Evolutionary conservation across 2,888 invertebrate genomes (phyloP).

Genomic region (Melanchra persicariae): DNA sequence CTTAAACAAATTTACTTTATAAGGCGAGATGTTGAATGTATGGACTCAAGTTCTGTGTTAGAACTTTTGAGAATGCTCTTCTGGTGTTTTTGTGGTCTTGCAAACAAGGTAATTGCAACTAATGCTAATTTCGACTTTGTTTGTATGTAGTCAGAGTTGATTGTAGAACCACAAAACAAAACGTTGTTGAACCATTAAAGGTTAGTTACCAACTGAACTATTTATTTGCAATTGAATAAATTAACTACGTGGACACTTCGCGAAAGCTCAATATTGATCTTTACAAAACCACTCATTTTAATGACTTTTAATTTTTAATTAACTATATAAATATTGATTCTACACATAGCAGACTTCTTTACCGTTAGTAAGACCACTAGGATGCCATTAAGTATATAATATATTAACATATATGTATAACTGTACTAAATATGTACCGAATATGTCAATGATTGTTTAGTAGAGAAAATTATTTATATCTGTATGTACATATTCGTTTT

Average conservation of each 20-base stretch:
- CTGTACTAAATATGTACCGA: constrained; percentile 30
- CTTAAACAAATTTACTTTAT: constrained; percentile 24
- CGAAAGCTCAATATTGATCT: constrained; percentile 12
- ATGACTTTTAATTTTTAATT: constrained; percentile 9
- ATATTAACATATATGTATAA: constrained; percentile 25
- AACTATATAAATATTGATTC: constrained; percentile 32
- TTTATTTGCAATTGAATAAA: constrained; percentile 29
- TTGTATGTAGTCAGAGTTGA: not conserved
- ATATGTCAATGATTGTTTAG: constrained; percentile 45
- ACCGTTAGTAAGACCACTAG: constrained; percentile 30
- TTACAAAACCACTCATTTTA: not conserved
- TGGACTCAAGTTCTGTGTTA: constrained; percentile 16
- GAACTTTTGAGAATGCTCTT: constrained; percentile 17
- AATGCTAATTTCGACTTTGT: constrained; percentile 11
- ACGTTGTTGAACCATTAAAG: not conserved
- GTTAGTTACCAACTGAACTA: not conserved
- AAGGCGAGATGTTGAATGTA: constrained; percentile 35
- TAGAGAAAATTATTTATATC: constrained; percentile 50
- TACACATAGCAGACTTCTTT: not conserved
- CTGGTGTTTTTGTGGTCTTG: constrained; percentile 17
- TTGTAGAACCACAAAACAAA: not conserved
- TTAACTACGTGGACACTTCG: constrained; percentile 1
- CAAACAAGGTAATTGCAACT: constrained; percentile 4
- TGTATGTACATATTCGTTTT: constrained; percentile 64
- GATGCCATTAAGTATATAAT: constrained; percentile 1